Base-by-base conservation (phyloP, 2,797 vertebrate genomes). In the Cynopterus sphinx region DNA sequence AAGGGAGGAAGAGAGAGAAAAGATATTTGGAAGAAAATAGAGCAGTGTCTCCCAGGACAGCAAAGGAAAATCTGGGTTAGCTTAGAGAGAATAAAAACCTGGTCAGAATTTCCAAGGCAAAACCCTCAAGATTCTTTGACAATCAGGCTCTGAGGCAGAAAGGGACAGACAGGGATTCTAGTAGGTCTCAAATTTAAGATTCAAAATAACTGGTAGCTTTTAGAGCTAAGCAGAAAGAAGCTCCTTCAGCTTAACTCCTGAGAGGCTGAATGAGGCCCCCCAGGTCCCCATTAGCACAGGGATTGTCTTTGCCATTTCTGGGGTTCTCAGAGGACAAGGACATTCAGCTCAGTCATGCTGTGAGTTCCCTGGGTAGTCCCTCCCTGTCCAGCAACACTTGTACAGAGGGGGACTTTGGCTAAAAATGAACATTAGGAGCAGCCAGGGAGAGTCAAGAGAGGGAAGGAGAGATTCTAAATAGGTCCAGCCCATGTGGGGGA, bases 221-320 rank as follows among this genome's bases (percentile, higher is more conserved):
- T 49, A 57, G 81, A 96, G 77, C 28, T 53, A 79, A 89, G 74
- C 93, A 91, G 89, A 83, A 90, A 90, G 94, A 92, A 68, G 65
- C 67, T 82, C 51, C 84, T 92, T 87, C 17, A 9, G 41, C 36
- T 94, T 39, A 70, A 57, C 5, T 16, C 55, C 59, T 19, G 86
- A 90, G 79, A 71, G 28, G 49, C 74, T 84, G 59, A 83, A 71
- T 4, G 68, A 83, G 68, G 59, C 24, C 43, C 28, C 21, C 16
- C 1, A 36, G n/a, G 63, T 90, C 16, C 33, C 59, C 21, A 61
- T 41, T 75, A 90, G 49, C 65, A 41, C 49, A 51, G 17, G 51
- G 65, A 57, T 59, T 28, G 51, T 70, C 28, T 74, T 83, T 43
- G n/a, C 65, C 83, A 87, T 75, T 67, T 97, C 93, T 28, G 89